phyloP scores from a whole-genome alignment of 2,888 invertebrate genomes.

The Iselma pallidipennis region DNA sequence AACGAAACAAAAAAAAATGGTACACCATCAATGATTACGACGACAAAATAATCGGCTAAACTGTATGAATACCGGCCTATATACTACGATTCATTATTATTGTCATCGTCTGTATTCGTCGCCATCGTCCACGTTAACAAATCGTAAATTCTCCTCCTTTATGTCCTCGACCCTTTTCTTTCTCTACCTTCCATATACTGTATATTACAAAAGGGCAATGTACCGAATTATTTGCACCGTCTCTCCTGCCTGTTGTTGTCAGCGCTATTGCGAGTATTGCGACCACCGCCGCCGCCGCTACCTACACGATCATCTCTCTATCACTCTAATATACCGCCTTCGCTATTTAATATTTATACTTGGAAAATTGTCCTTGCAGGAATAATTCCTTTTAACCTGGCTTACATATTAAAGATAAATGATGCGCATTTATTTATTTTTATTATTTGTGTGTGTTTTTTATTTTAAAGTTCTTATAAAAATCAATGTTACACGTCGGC shows the following conservation, averaged over 20 bases:
- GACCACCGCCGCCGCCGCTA: not conserved
- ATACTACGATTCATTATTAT: not conserved
- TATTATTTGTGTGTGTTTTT: not conserved
- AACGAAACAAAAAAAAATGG: not conserved
- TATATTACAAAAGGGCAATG: conserved; percentile 1
- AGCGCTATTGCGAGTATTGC: not conserved
- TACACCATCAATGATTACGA: not conserved
- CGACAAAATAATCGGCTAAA: not conserved
- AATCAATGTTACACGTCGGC: not conserved
- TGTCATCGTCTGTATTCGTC: not conserved
- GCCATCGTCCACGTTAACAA: conserved; percentile 1
- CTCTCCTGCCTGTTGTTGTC: not conserved
- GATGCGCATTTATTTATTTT: not conserved
- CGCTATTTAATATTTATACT: too few species aligned
- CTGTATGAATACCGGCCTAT: not conserved
- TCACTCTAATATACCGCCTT: too few species aligned
- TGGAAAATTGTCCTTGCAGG: not conserved
- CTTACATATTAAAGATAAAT: too few species aligned
- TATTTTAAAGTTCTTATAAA: not conserved
- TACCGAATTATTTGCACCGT: not conserved
- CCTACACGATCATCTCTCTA: not conserved
- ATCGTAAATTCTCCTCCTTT: not conserved
- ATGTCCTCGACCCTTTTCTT: not conserved
- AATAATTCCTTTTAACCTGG: not conserved
- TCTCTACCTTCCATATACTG: not conserved